Conservation (phyloP, 1,140 invertebrate species). For the Nebria ingens region DNA sequence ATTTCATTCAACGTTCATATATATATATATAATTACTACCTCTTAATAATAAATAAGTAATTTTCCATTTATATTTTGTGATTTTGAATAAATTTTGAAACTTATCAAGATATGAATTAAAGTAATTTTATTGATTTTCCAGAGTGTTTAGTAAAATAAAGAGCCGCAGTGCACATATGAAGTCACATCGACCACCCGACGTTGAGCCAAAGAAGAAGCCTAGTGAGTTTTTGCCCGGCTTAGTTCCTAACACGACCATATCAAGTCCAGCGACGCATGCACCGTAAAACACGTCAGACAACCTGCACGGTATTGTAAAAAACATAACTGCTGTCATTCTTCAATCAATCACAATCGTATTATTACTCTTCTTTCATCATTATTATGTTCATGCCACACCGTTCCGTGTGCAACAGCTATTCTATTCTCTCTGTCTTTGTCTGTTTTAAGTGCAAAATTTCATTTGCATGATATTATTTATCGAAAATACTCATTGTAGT, state of each 20-base stretch:
- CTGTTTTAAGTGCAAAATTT: background rate
- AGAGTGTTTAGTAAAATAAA: conserved; percentile 96
- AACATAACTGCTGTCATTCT: background rate
- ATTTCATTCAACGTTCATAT: no score
- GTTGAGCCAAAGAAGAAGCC: conserved; percentile 39
- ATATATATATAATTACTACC: no score
- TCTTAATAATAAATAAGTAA: no score
- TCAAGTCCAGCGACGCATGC: conserved; percentile 2
- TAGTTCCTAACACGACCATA: conserved; percentile 8
- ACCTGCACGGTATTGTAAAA: conserved; percentile 1
- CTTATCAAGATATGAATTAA: no score
- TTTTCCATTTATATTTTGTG: no score
- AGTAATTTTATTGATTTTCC: no score
- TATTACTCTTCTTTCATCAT: background rate
- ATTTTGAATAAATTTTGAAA: no score
- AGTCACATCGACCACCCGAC: conserved; percentile 80
- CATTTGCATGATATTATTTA: background rate
- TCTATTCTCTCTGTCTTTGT: background rate
- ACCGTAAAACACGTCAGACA: background rate
- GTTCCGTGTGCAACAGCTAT: background rate
- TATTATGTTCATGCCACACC: background rate
- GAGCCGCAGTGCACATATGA: conserved; percentile 97
- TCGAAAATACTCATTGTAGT: conserved; percentile 6
- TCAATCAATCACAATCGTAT: background rate
- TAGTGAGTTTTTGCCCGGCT: background rate